These are phyloP conservation scores for Passer domesticus DNA, from an alignment of 2,113 vertebrate genomes.

Conservation along the genomic window DNA sequence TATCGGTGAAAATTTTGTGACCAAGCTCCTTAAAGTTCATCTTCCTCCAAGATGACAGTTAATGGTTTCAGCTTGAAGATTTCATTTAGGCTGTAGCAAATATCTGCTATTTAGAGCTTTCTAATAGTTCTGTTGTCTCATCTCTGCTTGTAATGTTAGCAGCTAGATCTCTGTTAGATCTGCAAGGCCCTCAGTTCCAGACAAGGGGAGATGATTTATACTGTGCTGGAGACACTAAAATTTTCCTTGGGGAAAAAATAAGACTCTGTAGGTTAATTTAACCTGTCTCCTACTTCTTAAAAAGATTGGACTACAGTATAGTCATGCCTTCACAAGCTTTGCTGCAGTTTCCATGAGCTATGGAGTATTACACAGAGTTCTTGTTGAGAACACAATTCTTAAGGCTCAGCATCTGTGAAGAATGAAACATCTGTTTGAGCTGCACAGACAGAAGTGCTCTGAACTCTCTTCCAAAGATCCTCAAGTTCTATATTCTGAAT, in stretches of 20 bases:
- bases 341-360: background rate
- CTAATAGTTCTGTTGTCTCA: background rate
- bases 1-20: background rate
- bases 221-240: background rate
- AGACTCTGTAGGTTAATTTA: background rate
- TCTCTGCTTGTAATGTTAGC: background rate
- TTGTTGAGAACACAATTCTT: background rate
- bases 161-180: background rate
- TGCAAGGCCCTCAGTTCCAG: background rate
- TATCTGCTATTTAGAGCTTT: background rate
- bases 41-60: background rate
- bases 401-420: background rate
- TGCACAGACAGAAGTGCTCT: background rate
- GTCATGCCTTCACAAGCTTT: background rate
- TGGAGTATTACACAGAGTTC: background rate
- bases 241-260: background rate
- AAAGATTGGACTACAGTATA: background rate
- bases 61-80: background rate
- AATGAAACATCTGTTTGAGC: background rate
- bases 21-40: background rate
- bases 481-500: background rate
- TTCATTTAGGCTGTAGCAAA: background rate
- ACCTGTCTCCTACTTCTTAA: background rate
- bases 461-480: background rate
- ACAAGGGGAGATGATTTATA: background rate